Evolutionary conservation across 2,888 invertebrate genomes (phyloP).

Genomic region (Clostera curtula): DNA sequence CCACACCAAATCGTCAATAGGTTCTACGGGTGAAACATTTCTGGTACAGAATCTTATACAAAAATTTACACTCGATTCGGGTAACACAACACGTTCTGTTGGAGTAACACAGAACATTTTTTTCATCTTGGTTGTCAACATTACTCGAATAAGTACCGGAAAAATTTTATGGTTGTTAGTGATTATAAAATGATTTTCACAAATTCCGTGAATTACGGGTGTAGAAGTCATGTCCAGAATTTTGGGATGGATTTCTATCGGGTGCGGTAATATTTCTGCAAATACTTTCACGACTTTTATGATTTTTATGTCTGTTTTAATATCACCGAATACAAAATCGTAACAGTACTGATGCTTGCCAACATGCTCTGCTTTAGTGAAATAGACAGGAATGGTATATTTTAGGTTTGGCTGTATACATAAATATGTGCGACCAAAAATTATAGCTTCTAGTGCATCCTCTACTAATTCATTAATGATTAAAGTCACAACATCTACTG

Average conservation of each 20-base stretch:
- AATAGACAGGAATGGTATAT: conserved; percentile 31
- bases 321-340: conserved; percentile 38
- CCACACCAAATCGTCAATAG: conserved; percentile 36
- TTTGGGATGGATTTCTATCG: conserved; percentile 40
- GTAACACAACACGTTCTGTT: conserved; percentile 31
- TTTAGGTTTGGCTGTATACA: conserved; percentile 30
- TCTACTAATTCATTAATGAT: conserved; percentile 35
- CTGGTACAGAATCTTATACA: conserved; percentile 37
- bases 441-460: conserved; percentile 38
- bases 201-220: conserved; percentile 39
- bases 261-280: conserved; percentile 48
- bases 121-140: conserved; percentile 45
- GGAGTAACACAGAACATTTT: conserved; percentile 44
- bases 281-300: conserved; percentile 40
- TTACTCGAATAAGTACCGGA: conserved; percentile 40
- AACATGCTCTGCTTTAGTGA: conserved; percentile 41
- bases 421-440: conserved; percentile 40
- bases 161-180: conserved; percentile 40
- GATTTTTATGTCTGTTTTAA: conserved; percentile 25
- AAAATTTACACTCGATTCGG: conserved; percentile 28
- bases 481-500: conserved; percentile 21
- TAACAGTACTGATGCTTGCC: conserved; percentile 53
- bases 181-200: conserved; percentile 37
- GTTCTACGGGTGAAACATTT: conserved; percentile 13
- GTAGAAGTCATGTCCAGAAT: conserved; percentile 51